phyloP scores from a whole-genome alignment of 2,888 invertebrate genomes.

The Micoletzkya japonica region DNA sequence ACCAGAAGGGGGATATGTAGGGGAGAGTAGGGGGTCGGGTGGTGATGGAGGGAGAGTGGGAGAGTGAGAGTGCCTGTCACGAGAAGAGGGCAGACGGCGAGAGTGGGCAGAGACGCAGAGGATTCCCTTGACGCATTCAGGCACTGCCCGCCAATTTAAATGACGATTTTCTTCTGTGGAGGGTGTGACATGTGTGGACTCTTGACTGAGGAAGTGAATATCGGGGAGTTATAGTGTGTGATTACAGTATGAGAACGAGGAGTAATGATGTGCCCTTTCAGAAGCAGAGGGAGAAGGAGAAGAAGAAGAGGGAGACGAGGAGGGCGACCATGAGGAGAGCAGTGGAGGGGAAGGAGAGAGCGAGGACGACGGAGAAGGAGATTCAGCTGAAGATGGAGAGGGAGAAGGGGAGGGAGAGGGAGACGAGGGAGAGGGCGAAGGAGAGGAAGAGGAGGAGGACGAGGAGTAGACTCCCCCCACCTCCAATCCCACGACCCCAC shows the following conservation, averaged over 20 bases:
- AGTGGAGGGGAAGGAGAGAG: slow-evolving; percentile 11
- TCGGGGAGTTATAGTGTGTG: background rate
- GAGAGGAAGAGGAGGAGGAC: slow-evolving; percentile 10
- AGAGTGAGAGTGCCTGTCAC: slow-evolving; percentile 1
- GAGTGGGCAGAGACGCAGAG: background rate
- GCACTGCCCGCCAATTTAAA: background rate
- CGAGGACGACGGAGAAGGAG: slow-evolving; percentile 8
- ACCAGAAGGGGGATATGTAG: background rate
- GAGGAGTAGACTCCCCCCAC: background rate
- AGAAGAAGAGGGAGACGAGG: slow-evolving; percentile 6
- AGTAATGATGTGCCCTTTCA: background rate
- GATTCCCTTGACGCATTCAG: background rate
- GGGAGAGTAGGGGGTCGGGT: background rate
- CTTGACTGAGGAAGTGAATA: background rate
- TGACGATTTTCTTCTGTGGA: background rate
- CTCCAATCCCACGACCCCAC: background rate
- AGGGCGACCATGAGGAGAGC: background rate
- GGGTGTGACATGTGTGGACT: background rate
- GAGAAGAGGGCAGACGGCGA: background rate
- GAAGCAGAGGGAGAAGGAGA: slow-evolving; percentile 20
- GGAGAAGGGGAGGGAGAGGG: slow-evolving; percentile 8
- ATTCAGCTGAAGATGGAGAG: slow-evolving; percentile 10
- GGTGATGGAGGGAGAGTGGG: background rate
- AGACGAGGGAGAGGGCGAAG: background rate
- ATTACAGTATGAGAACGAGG: slow-evolving; percentile 30